A percentile compares a stretch with the other conserved stretches of the same genome.
Conservation (phyloP, 2,113 vertebrate species). For the Poeciliopsis retropinna region DNA sequence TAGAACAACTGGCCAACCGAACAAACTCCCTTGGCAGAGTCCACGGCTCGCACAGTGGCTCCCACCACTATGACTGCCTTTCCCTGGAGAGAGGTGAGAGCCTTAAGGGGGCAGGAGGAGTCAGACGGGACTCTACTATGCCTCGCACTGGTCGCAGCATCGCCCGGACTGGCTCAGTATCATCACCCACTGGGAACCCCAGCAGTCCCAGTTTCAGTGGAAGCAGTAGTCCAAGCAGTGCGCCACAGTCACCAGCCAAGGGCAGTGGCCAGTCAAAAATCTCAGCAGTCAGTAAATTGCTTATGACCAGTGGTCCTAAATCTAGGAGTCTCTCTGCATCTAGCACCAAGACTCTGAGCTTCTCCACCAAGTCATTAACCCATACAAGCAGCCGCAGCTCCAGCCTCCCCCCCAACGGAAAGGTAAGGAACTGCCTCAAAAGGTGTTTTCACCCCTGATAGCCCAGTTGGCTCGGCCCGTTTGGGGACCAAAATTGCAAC, state of each 20-base stretch:
- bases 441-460: too few species aligned
- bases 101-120: conserved; percentile 76
- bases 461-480: too few species aligned
- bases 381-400: conserved; percentile 89
- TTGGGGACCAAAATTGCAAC: too few species aligned
- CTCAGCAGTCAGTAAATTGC: conserved; percentile 94
- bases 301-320: conserved; percentile 93
- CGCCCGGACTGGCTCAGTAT: conserved; percentile 81
- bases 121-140: conserved; percentile 88
- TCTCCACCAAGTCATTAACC: conserved; percentile 95
- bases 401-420: conserved; percentile 87
- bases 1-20: conserved; percentile 91
- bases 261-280: conserved; percentile 87
- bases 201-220: conserved; percentile 40
- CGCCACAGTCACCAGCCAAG: conserved; percentile 86
- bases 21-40: conserved; percentile 90
- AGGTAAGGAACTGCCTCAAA: conserved; percentile 67
- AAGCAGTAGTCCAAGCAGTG: conserved; percentile 55
- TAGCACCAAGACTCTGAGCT: conserved; percentile 93
- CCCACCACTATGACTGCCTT: conserved; percentile 89
- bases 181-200: conserved; percentile 65
- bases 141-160: conserved; percentile 87
- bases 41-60: conserved; percentile 52
- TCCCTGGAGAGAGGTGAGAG: conserved; percentile 93
- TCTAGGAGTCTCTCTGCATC: conserved; percentile 89